Base-by-base conservation (phyloP, 2,113 vertebrate genomes). In the Cheilinus undulatus region DNA sequence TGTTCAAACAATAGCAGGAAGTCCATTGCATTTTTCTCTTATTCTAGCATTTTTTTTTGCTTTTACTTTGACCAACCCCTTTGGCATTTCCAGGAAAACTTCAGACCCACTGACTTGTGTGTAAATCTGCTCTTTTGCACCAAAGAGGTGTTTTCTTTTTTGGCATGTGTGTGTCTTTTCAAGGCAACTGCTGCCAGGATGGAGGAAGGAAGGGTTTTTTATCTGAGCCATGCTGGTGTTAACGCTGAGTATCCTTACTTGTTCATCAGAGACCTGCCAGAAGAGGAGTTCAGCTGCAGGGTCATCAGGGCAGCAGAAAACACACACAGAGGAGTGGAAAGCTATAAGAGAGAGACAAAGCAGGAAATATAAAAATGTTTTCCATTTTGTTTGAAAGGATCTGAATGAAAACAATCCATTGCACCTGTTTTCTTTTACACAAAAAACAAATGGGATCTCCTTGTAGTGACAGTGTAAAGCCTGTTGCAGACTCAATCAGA, bases 1-100 rank as follows among this genome's bases (percentile, higher is more conserved):
- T 28, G 45, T 56, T 81, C 26, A 76, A 66, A 93, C 92, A 93
- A 93, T 91, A 65, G 86, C 23, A 83, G 92, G 91, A 93, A 89
- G 80, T 79, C 53, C 38, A 28, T 3, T 7, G 54, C 40, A 20
- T 82, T 84, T 34, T 89, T 87, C 68, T 83, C 74, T 69, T 69
- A 69, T 80, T 86, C 76, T 57, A 69, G 87, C 87, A 79, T 76
- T 67, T 88, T 78, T 34, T 34, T 10, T 11, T 73, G 63, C 67
- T 80, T 68, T 85, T 57, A 68, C 79, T 87, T 82, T 78, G 64
- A 61, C 79, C 87, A 80, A 24, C 57, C 53, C 53, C 59, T 36
- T 61, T 76, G 67, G 78, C 71, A 87, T 84, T 88, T 87, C 69
- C 85, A 78, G 88, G 88, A 89, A 87, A 70, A 38, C 65, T 30